These are phyloP conservation scores for Diploscapter pachys DNA, from an alignment of 1,140 invertebrate genomes.

Conservation along the genomic window DNA sequence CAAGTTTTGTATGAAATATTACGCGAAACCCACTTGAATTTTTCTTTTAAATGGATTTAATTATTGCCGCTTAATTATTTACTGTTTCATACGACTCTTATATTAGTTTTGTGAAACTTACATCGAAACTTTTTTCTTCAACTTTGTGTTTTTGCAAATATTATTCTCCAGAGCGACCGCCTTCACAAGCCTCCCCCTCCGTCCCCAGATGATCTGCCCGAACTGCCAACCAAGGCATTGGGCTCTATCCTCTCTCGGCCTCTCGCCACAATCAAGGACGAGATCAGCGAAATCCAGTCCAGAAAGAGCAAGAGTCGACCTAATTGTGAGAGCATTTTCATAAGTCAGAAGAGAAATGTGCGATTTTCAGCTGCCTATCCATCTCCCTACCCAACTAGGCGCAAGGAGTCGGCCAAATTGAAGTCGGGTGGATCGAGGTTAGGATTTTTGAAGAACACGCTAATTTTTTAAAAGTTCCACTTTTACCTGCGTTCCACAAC, in stretches of 20 bases:
- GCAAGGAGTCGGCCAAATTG: background rate
- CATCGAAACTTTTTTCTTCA: no score
- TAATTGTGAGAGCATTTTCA: slow-evolving; percentile 42
- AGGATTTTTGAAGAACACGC: no score
- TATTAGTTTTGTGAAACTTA: no score
- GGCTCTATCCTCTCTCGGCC: slow-evolving; percentile 53
- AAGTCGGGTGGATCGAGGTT: background rate
- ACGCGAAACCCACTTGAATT: no score
- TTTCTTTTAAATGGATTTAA: no score
- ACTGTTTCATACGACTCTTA: no score
- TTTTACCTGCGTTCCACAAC: no score
- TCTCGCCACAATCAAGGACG: slow-evolving; percentile 55
- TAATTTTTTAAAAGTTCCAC: no score
- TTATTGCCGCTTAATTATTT: no score
- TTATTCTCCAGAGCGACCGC: slow-evolving; percentile 44
- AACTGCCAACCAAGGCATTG: slow-evolving; percentile 51
- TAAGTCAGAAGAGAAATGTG: background rate
- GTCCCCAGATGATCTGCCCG: slow-evolving; percentile 40
- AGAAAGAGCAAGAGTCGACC: slow-evolving; percentile 42
- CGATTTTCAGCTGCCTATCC: background rate
- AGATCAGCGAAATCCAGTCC: slow-evolving; percentile 55
- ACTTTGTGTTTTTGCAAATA: background rate
- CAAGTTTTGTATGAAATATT: no score
- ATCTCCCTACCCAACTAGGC: background rate
- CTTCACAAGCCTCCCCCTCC: slow-evolving; percentile 54